These are phyloP conservation scores for Protobothrops mucrosquamatus DNA, from an alignment of 2,113 vertebrate genomes.

Conservation along the genomic window DNA sequence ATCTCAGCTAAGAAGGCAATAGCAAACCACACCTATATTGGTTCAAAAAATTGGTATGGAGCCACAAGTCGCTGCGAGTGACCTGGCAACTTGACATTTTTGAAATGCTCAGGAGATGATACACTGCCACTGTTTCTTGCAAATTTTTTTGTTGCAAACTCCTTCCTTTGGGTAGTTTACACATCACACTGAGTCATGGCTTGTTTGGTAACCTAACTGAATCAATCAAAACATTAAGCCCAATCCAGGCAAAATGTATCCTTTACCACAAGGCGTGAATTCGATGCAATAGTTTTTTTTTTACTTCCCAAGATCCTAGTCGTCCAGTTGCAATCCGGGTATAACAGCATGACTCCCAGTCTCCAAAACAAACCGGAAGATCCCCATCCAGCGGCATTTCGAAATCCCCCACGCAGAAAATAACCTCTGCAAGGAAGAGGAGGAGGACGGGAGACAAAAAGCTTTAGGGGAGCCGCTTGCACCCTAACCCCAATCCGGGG, in stretches of 20 bases:
- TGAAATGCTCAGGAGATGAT: neutral
- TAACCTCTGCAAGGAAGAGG: too few relatives aligned
- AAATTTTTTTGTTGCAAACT: neutral
- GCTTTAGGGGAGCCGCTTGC: constrained; percentile 14
- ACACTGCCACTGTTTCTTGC: neutral
- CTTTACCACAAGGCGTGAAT: neutral
- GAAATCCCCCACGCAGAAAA: neutral
- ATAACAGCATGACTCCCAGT: neutral
- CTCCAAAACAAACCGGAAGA: neutral
- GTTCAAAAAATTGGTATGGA: neutral
- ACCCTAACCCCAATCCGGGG: neutral
- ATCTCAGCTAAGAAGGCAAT: neutral
- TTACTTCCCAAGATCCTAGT: neutral
- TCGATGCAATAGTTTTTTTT: neutral
- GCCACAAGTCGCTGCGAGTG: neutral
- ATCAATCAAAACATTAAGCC: neutral
- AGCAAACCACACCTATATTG: neutral
- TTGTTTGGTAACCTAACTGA: neutral
- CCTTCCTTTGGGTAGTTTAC: neutral
- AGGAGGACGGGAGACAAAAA: neutral
- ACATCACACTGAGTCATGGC: neutral
- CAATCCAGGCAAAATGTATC: neutral
- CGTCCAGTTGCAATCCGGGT: neutral
- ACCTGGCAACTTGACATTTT: neutral
- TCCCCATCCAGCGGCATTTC: neutral